Conservation (phyloP, 2,888 invertebrate genomes). For the Buathra laborator region DNA sequence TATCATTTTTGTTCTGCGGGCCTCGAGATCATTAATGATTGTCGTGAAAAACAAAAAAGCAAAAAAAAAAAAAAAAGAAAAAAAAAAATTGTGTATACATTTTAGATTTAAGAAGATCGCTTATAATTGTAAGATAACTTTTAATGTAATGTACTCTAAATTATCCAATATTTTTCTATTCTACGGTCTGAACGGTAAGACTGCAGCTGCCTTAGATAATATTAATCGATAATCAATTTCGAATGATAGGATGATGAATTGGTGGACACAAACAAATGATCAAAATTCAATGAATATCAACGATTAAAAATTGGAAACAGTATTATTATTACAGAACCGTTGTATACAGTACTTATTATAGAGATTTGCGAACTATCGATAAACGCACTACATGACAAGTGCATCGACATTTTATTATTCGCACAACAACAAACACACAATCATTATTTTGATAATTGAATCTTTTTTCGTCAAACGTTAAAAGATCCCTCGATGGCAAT, state of each 20-base stretch:
- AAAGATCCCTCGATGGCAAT: neutral
- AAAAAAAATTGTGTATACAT: constrained; percentile 31
- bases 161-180: constrained; percentile 78
- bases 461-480: neutral
- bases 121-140: constrained; percentile 41
- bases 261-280: constrained; percentile 18
- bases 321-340: neutral
- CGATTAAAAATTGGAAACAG: constrained; percentile 12
- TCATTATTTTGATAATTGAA: constrained; percentile 2
- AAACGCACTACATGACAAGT: neutral
- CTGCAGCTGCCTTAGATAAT: constrained; percentile 77
- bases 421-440: neutral
- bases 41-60: neutral
- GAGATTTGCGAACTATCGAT: neutral
- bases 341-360: constrained; percentile 34
- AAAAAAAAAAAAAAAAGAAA: constrained; percentile 28
- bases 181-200: constrained; percentile 74
- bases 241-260: constrained; percentile 9
- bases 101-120: constrained; percentile 25
- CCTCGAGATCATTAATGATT: constrained; percentile 14
- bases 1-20: constrained; percentile 19
- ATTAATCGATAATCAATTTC: constrained; percentile 47
- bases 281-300: constrained; percentile 9
- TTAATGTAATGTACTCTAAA: constrained; percentile 57
- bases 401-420: neutral